Conservation (phyloP, 2,888 invertebrate genomes). For the Anoncus sp. region DNA sequence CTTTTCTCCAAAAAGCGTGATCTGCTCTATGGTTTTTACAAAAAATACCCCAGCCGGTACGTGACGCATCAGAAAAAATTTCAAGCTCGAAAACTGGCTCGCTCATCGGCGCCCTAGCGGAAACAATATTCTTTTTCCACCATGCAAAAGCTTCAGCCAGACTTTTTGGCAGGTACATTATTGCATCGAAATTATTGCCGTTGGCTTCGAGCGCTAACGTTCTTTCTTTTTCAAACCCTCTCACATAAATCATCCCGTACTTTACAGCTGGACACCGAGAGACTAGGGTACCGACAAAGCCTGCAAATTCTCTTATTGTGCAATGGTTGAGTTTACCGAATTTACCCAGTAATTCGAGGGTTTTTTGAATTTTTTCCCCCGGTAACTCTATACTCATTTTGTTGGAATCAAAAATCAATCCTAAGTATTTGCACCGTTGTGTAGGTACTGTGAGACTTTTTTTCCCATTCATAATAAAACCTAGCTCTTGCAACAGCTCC, state of each 20-base stretch:
- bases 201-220: conserved; percentile 3
- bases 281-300: conserved; percentile 17
- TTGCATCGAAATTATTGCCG: conserved; percentile 16
- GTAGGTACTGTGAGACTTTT: conserved; percentile 7
- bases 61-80: conserved; percentile 59
- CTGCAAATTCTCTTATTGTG: conserved; percentile 12
- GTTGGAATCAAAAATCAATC: conserved; percentile 16
- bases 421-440: conserved; percentile 19
- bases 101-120: conserved; percentile 25
- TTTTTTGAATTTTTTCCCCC: not conserved
- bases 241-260: conserved; percentile 12
- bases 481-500: not conserved
- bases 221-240: conserved; percentile 15
- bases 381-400: conserved; percentile 21
- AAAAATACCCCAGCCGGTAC: conserved; percentile 53
- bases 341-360: not conserved
- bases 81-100: conserved; percentile 25
- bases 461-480: conserved; percentile 20
- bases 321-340: conserved; percentile 12
- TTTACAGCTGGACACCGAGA: conserved; percentile 14
- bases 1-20: conserved; percentile 47
- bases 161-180: conserved; percentile 7
- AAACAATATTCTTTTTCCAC: conserved; percentile 8
- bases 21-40: conserved; percentile 20
- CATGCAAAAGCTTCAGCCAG: conserved; percentile 16